Base-by-base conservation (phyloP, 2,113 vertebrate genomes). In the Nerophis ophidion region DNA sequence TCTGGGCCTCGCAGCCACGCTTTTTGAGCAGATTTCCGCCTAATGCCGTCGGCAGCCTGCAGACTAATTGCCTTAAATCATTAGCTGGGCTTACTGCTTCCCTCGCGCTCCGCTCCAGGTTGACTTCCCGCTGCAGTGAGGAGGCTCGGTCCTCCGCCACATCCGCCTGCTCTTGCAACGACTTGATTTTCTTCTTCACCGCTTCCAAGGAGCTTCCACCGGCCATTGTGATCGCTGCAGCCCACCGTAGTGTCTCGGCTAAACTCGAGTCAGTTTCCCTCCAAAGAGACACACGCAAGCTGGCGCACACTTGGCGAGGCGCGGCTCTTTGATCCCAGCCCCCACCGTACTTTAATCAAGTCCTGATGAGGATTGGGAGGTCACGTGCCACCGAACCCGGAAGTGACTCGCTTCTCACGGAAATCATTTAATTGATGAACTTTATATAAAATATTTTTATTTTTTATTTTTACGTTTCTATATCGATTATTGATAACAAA, bases 121-220 rank as follows among this genome's bases (percentile, higher is more conserved):
- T 90, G 75, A 95, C 89, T 36, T 96, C 92, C 60, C 91, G 88
- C 87, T 97, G 93, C 53, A 98, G 87, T 54, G 71, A 79, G 54
- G 91, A 84, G 6, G 92, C 92, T 58, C 85, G 89, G 48, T 95
- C 93, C 87, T 98, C 92, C 7, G 94, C 93, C 7, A 56, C 61
- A 36, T 95, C 93, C 58, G 93, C 93, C 86, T 95, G 92, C 73
- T 95, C 92, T 72, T 97, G 94, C 81, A 98, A 65, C 68, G 91
- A 91, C 65, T 92, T 92, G 56, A 97, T 97, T 87, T 97, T 98
- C 79, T 94, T 91, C 66, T 92, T 92, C 61, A 97, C 93, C 17
- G 93, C 93, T 83, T 97, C 94, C 71, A 98, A 77, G 42, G 93
- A 94, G 82, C 91, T 93, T 64, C 90, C 87, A 59, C 90, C 92